Percentiles rank a stretch among this genome's conserved stretches.
These are phyloP conservation scores for Dendrolimus houi DNA, from an alignment of 2,888 invertebrate genomes.

Conservation along the genomic window DNA sequence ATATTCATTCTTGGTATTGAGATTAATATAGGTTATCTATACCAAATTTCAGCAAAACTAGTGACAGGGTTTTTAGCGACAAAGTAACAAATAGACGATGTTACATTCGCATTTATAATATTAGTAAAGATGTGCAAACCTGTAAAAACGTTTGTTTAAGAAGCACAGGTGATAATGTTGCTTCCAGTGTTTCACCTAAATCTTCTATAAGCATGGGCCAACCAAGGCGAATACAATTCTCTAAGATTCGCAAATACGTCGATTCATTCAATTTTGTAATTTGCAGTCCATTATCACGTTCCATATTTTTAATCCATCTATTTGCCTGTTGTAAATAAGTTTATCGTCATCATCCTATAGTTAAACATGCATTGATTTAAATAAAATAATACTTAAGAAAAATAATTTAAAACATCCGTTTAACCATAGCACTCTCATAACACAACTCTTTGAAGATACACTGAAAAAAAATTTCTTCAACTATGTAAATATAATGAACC, in stretches of 20 bases:
- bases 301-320: conserved; percentile 94
- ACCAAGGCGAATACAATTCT: conserved; percentile 89
- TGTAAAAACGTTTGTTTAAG: conserved; percentile 86
- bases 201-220: conserved; percentile 92
- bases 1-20: too few species aligned
- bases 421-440: too few species aligned
- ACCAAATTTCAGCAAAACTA: not conserved
- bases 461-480: too few species aligned
- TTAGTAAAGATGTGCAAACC: conserved; percentile 45
- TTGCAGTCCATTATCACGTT: conserved; percentile 82
- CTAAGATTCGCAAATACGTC: conserved; percentile 84
- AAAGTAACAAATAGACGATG: not conserved
- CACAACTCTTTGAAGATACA: too few species aligned
- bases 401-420: too few species aligned
- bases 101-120: not conserved
- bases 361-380: too few species aligned
- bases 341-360: too few species aligned
- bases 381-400: too few species aligned
- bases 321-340: conserved; percentile 78
- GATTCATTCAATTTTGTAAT: conserved; percentile 88
- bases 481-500: too few species aligned
- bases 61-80: not conserved
- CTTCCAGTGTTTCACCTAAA: conserved; percentile 91
- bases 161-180: conserved; percentile 88
- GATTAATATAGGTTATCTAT: too few species aligned